Conservation (phyloP, 2,113 vertebrate species). For the Brachyistius frenatus region DNA sequence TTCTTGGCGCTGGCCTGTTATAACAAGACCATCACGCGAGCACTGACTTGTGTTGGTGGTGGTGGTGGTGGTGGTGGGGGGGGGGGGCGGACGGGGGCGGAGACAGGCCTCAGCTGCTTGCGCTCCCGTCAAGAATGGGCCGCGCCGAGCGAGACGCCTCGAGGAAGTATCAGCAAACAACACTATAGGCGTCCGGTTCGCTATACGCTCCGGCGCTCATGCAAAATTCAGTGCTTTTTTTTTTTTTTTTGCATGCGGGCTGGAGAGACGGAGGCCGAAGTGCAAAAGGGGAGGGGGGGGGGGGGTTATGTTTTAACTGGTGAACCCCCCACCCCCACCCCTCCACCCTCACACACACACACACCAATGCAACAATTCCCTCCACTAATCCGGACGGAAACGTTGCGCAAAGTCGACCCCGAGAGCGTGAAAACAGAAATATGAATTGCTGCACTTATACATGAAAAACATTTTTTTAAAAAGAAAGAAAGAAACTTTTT, state of each 20-base stretch:
- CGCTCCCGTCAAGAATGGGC: slow-evolving; percentile 66
- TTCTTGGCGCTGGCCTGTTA: slow-evolving; percentile 71
- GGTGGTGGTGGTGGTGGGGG: no score
- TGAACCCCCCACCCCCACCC: slow-evolving; percentile 92
- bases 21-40: slow-evolving; percentile 74
- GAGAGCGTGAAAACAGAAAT: slow-evolving; percentile 62
- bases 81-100: no score
- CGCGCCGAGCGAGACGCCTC: slow-evolving; percentile 63
- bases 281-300: slow-evolving; percentile 67
- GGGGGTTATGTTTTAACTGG: slow-evolving; percentile 88
- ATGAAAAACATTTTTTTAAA: no score
- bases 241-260: slow-evolving; percentile 69
- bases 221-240: slow-evolving; percentile 79
- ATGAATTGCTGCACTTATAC: slow-evolving; percentile 71
- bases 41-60: no score
- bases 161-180: slow-evolving; percentile 79
- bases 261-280: slow-evolving; percentile 56
- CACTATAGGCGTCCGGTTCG: slow-evolving; percentile 76
- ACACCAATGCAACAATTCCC: slow-evolving; percentile 58
- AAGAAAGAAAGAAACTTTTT: no score
- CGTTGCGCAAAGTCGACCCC: slow-evolving; percentile 65
- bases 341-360: no score
- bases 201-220: slow-evolving; percentile 78
- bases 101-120: slow-evolving; percentile 75
- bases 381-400: slow-evolving; percentile 85